Conservation (phyloP, 2,888 invertebrate genomes). For the Folsomia manolachei region DNA sequence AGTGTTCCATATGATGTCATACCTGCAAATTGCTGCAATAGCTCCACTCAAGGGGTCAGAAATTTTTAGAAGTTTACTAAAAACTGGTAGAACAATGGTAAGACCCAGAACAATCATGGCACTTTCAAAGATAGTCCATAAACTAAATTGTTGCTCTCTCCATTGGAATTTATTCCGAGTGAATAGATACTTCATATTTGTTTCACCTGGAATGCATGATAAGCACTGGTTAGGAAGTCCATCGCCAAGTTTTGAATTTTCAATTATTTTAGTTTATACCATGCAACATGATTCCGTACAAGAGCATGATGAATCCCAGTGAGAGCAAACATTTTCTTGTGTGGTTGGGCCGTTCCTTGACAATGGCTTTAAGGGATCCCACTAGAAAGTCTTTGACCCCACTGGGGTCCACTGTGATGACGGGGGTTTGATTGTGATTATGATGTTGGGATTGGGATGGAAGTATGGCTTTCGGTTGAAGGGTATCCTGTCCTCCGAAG, state of each 20-base stretch:
- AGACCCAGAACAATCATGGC: conserved; percentile 44
- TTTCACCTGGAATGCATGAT: conserved; percentile 39
- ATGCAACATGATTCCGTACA: conserved; percentile 44
- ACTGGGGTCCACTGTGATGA: neutral
- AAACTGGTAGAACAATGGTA: conserved; percentile 43
- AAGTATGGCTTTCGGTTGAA: neutral
- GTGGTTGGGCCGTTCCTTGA: conserved; percentile 45
- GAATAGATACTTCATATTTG: conserved; percentile 49
- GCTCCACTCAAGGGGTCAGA: conserved; percentile 43
- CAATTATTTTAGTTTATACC: conserved; percentile 32
- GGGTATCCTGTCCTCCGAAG: neutral
- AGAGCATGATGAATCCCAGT: conserved; percentile 43
- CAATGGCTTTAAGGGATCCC: conserved; percentile 45
- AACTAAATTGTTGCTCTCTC: conserved; percentile 48
- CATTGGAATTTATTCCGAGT: conserved; percentile 48
- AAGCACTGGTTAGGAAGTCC: neutral
- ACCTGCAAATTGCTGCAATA: conserved; percentile 30
- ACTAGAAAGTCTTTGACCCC: conserved; percentile 39
- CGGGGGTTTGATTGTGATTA: neutral
- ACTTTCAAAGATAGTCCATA: conserved; percentile 47
- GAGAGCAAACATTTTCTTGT: conserved; percentile 47
- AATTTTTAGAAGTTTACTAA: conserved; percentile 44
- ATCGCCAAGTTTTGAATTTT: neutral
- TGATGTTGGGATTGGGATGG: neutral
- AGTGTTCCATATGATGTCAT: too few relatives aligned